Evolutionary conservation across 1,140 invertebrate genomes (phyloP), one percentile per base, ranked within the genome.

Genomic region (Solenopsis fugax): DNA sequence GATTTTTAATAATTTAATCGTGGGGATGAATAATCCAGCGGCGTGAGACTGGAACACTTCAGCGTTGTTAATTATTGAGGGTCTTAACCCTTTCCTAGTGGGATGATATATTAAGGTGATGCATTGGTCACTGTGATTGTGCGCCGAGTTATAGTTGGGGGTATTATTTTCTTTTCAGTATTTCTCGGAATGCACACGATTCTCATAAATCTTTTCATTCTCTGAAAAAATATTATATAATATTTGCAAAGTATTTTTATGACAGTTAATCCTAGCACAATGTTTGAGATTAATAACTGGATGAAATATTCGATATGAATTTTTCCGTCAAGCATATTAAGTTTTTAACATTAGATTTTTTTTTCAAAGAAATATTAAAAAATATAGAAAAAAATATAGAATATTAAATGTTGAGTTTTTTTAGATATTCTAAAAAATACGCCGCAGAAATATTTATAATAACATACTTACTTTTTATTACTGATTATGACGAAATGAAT

Each of bases 1-100:
- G 64, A 69, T 72, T 75, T 75, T 82, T 75, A 73, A 72, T 60
- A 41, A 62, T 60, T 84, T 41, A 54, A 50, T 84, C 24, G n/a
- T 56, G 12, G 54, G 34, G 24, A 24, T 75, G 37, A 60, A 73
- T 56, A 72, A 73, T 75, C 50, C 54, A 50, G 45, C n/a, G 48
- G 41, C 41, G 54, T 24, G 54, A 60, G 54, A 60, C 16, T 58
- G 69, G 2, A 75, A 62, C 37, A 72, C 18, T 48, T 72, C 37
- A 69, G 18, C 16, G 48, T 24, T 13, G 29, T 81, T 81, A 71
- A 81, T 81, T 56, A 71, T 81, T 18, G 21, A 34, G 34, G 58
- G 56, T 62, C 37, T 77, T 77, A 62, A 77, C 75, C 34, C 24
- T 64, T 29, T 29, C 16, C 10, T 29, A 7, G n/a, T 41, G 21